Evolutionary conservation across 1,140 invertebrate species (phyloP), one percentile per base, ranked within the genome.

Genomic region (Mycetomoellerius zeteki): DNA sequence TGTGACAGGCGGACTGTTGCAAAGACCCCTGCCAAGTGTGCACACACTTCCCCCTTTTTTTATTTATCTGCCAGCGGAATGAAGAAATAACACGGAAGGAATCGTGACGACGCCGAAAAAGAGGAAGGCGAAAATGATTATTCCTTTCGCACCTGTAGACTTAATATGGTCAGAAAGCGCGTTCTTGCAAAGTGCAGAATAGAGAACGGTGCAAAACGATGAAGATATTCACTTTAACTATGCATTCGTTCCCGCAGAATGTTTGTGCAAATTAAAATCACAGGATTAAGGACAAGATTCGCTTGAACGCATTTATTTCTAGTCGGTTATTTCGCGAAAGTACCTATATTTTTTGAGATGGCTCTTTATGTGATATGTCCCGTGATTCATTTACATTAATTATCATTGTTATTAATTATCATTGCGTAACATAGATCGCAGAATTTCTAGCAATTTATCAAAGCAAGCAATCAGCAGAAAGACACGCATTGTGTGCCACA

Each of bases 1-100:
- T 89, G 84, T 91, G 67, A 82, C 56, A 64, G 37, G 47, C 27
- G 19, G 27, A 80, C 52, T 64, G 33, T 88, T 75, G 72, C 86
- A 37, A 60, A 33, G 65, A 76, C 56, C 24, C 16, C 19, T 43
- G 56, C 33, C 58, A 60, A 71, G 80, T 75, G 81, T 65, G 37
- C 62, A 58, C 62, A 58, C 21, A 58, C 58, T 86, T 86, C 50
- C 50, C 54, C 12, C 8, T 50, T 50, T 60, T 50, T 73, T 75
- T 27, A 58, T 30, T 60, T 77, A 54, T 62, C 50, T 54, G 27
- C 14, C 52, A 14, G 8, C 62, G 12, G 16, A 24, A 72, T 52
- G 52, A 47, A 56, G 12, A 43, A 50, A 16, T 62, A 43, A 73
- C 43, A 64, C 3, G 88, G 24, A 81, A 75, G 64, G 52, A 65